A percentile compares a stretch with the other conserved stretches of the same genome.
These are phyloP conservation scores for Pelodytes ibericus DNA, from an alignment of 2,797 vertebrate genomes.

Conservation along the genomic window DNA sequence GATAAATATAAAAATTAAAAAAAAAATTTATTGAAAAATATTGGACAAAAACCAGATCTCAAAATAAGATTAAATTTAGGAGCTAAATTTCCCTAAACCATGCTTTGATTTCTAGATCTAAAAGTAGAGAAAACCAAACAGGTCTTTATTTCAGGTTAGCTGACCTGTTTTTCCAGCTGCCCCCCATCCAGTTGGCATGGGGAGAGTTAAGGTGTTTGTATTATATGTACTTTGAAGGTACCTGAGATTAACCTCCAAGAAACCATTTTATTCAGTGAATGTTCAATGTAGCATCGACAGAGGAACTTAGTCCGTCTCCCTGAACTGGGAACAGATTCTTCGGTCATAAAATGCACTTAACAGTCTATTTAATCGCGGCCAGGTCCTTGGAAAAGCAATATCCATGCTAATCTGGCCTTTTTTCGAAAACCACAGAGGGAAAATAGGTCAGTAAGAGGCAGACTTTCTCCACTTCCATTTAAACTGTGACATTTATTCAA, in stretches of 20 bases:
- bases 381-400: constrained; percentile 78
- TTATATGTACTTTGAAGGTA: constrained; percentile 66
- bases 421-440: constrained; percentile 75
- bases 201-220: constrained; percentile 49
- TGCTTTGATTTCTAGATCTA: no score
- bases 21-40: no score
- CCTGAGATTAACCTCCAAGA: constrained; percentile 65
- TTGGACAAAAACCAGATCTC: no score
- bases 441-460: constrained; percentile 69
- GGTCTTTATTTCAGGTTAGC: no score
- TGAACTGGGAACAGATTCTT: constrained; percentile 72
- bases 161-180: no score
- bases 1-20: no score
- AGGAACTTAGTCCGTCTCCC: constrained; percentile 71
- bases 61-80: no score
- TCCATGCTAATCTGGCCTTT: constrained; percentile 78
- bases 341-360: constrained; percentile 81
- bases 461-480: constrained; percentile 63
- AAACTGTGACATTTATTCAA: constrained; percentile 70
- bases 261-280: constrained; percentile 72
- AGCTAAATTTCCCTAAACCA: no score
- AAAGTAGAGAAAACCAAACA: no score
- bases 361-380: constrained; percentile 77
- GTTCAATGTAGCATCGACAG: constrained; percentile 77
- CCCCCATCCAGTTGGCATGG: no score